A percentile compares a stretch with the other conserved stretches of the same genome.
Evolutionary conservation across 1,140 invertebrate genomes (phyloP).

Genomic region (Hormaphis cornu): DNA sequence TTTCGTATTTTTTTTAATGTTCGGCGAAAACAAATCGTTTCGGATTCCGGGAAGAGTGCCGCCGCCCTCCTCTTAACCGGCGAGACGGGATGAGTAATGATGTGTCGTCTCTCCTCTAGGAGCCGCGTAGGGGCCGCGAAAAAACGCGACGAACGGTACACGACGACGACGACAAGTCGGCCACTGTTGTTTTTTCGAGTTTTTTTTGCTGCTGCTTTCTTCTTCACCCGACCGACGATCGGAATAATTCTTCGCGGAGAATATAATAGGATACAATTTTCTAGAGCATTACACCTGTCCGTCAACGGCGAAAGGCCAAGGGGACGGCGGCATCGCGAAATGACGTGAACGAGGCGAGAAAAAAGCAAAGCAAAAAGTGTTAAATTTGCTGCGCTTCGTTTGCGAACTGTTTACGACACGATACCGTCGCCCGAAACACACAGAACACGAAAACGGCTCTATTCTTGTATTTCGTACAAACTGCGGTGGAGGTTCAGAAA

Average conservation of each 20-base stretch:
- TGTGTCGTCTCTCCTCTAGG: conserved; percentile 24
- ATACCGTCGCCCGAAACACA: too few species aligned
- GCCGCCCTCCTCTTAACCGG: conserved; percentile 32
- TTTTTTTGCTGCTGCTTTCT: background rate
- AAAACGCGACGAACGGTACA: background rate
- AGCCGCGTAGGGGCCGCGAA: background rate
- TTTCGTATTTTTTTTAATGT: conserved; percentile 30
- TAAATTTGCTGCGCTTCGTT: too few species aligned
- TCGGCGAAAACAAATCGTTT: conserved; percentile 32
- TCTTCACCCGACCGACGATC: background rate
- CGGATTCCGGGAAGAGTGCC: conserved; percentile 31
- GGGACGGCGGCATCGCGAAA: background rate
- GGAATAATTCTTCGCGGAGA: conserved; percentile 14
- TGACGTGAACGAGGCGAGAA: background rate
- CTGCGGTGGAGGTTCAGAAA: too few species aligned
- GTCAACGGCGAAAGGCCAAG: conserved; percentile 1
- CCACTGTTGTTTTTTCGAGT: background rate
- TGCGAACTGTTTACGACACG: too few species aligned
- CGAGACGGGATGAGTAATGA: conserved; percentile 30
- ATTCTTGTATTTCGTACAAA: too few species aligned
- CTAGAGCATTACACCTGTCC: conserved; percentile 32
- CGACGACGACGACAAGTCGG: background rate
- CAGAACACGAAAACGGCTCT: too few species aligned
- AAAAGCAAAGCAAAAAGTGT: too few species aligned
- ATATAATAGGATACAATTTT: conserved; percentile 29